Evolutionary conservation across 1,140 invertebrate genomes (phyloP), one percentile per base, ranked within the genome.

Genomic region (Drosophila micromelanica): DNA sequence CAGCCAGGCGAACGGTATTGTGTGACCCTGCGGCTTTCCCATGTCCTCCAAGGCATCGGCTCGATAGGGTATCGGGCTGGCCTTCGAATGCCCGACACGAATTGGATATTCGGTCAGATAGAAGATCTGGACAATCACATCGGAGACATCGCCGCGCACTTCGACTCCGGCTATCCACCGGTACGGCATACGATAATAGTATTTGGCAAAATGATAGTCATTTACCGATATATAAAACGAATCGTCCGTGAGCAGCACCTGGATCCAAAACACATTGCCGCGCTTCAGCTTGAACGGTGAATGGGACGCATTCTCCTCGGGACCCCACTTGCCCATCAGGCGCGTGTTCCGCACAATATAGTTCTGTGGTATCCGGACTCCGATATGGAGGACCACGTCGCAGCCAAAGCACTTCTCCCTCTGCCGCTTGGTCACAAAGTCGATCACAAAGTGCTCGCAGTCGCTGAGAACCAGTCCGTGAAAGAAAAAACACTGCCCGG

Each of bases 341-440:
- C 94, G 93, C 2, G 93, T 92, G 80, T 97, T 98, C 45, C 96
- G 92, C 1, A 97, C 96, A 3, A 97, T 94, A 70, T 95, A 95
- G 35, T 94, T 93, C 65, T 95, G 94, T 35, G 94, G 94, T 20
- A 96, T 90, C 20, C 96, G 94, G 2, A 95, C 94, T 81, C 96
- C 97, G 56, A 98, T 94, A 89, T 97, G 96, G 15, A 97, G 92
- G 0, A 95, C 95, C 56, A 96, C 94, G 78, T 97, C 95, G n/a
- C 20, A 49, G 3, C 11, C 17, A 3, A 52, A 12, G 12, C 13
- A 40, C 0, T 17, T 0, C 9, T 75, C 3, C 5, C 7, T 20
- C 20, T 49, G 40, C 13, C 11, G 13, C 3, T 57, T 37, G 0
- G 61, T 42, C 2, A 77, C 8, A 43, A 89, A 89, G 7, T 89